Base-by-base conservation (phyloP, 2,797 vertebrate species). In the Morelia viridis region DNA sequence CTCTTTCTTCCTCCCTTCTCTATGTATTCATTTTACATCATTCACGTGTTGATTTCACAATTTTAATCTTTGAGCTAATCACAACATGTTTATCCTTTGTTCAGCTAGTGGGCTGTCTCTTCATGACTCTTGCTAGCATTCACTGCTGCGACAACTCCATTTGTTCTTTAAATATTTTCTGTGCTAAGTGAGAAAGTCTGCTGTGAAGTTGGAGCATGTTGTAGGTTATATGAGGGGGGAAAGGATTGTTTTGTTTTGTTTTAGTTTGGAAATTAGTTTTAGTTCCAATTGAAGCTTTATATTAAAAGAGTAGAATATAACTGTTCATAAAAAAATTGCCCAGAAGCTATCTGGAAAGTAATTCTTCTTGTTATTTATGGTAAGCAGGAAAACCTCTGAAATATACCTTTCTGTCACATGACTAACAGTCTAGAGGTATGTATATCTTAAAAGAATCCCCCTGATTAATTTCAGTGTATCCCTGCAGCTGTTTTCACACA, bases 301-400 rank as follows among this genome's bases (percentile, higher is more conserved):
- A 94, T 96, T 96, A 96, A 95, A 94, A 97, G 95, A 96, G 91
- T 93, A 95, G 97, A 96, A 95, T 97, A 95, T 97, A 97, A 95
- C 96, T 87, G 68, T 97, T 97, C 96, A 96, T 98, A 98, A 98
- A 97, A 60, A 97, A 97, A 96, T 97, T 97, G 96, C 97, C 96
- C 95, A 97, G 95, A 97, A 96, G 95, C 96, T 96, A 97, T 96
- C 97, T 97, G 97, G 97, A 96, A 96, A 96, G 96, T 97, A 97
- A 96, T 94, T 92, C 96, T 97, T 80, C 97, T 71, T 85, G 97
- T 98, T 98, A 98, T 97, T 98, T 98, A 96, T 97, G 96, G 97
- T 97, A 98, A 97, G 97, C 94, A 96, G n/a, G 58, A 64, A 93
- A 92, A 94, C 91, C 94, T 68, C 96, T 95, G 90, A 97, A 97